A percentile compares a stretch with the other conserved stretches of the same genome.
phyloP scores from a whole-genome alignment of 2,113 vertebrate genomes.

The Picathartes gymnocephalus region DNA sequence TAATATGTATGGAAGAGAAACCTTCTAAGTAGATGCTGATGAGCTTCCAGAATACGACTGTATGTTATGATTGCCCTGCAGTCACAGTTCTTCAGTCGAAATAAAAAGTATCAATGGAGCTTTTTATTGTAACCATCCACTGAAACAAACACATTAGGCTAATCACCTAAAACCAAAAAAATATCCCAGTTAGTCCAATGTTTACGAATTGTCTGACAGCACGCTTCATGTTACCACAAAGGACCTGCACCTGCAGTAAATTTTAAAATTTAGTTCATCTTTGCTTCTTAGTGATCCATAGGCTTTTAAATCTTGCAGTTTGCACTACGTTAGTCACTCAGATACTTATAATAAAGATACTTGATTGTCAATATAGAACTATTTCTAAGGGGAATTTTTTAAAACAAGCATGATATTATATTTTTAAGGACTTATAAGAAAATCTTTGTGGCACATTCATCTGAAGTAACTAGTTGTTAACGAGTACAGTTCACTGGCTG shows the following conservation, averaged over 20 bases:
- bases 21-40: background rate
- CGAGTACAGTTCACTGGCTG: background rate
- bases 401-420: background rate
- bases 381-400: background rate
- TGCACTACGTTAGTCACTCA: background rate
- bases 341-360: background rate
- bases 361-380: background rate
- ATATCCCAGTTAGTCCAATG: background rate
- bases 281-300: background rate
- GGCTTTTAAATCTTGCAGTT: background rate
- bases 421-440: background rate
- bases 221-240: background rate
- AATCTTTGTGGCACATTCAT: background rate
- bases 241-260: background rate
- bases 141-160: background rate
- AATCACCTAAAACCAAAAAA: background rate
- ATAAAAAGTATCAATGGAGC: background rate
- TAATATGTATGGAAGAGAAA: background rate
- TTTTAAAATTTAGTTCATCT: background rate
- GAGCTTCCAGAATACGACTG: background rate
- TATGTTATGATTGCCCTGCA: background rate
- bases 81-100: background rate
- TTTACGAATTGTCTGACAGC: background rate
- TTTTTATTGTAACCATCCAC: background rate
- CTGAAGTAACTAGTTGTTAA: background rate